Evolutionary conservation across 2,797 vertebrate species (phyloP), one percentile per base, ranked within the genome.

Genomic region (Oryzias dopingdopingensis): DNA sequence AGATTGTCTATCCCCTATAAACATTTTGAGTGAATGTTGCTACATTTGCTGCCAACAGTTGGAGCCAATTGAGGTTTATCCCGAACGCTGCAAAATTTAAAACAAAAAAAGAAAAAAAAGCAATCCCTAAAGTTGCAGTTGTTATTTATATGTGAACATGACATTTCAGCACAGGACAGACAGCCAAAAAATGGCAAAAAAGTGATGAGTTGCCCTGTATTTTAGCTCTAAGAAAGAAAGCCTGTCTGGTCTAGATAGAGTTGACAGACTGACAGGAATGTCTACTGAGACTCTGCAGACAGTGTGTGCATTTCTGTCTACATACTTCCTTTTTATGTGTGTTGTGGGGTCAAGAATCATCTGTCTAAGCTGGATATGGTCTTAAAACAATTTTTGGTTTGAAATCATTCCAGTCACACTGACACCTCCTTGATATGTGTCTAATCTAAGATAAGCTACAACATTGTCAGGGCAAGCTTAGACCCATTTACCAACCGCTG

Each of bases 131-230:
- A 59, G 65, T 42, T 62, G 49, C 16, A 67, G 3, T n/a, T 2
- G 37, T 56, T 22, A 20, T 44, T 24, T 42, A 37, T 64, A 42
- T 29, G 14, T 64, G 66, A 77, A 77, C 52, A 68, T 66, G 75
- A 82, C 77, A 62, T 76, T 76, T 76, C 53, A 40, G 56, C 54
- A 52, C 49, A 55, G 52, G 42, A 59, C 69, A 57, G 59, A 62
- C 66, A 70, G 83, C 79, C 79, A 81, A 64, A 46, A 83, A 67
- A 69, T 60, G 75, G 74, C 53, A 52, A 75, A 73, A 73, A 79
- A 83, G 80, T 81, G 84, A 83, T 81, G 77, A 84, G 64, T 79
- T 82, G 84, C 85, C 80, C 74, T 82, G 87, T 84, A 79, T 74
- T 59, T 56, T 68, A 62, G 68, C 74, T 70, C 29, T 1, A 29